A percentile compares a stretch with the other conserved stretches of the same genome.
Evolutionary conservation across 2,113 vertebrate species (phyloP).

Genomic region (Eulemur macaco): DNA sequence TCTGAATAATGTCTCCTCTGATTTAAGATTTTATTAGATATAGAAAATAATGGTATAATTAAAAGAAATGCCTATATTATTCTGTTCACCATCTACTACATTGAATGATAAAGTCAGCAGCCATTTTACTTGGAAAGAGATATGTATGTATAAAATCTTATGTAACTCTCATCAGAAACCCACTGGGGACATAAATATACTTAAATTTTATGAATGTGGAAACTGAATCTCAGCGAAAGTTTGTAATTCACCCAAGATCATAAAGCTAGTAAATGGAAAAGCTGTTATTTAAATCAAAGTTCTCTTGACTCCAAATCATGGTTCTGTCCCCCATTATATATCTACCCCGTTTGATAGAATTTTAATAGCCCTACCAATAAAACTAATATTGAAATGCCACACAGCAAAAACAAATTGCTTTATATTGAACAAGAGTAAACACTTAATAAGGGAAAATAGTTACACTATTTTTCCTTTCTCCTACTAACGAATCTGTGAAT

Average conservation of each 20-base stretch:
- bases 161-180: neutral
- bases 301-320: neutral
- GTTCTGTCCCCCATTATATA: neutral
- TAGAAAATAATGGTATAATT: neutral
- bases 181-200: neutral
- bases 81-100: neutral
- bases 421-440: neutral
- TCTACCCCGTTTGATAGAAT: neutral
- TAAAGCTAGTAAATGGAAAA: neutral
- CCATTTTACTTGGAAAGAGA: neutral
- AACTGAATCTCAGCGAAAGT: neutral
- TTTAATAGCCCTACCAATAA: neutral
- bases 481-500: neutral
- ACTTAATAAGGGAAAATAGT: neutral
- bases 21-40: neutral
- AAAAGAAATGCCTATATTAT: neutral
- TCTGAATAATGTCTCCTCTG: neutral
- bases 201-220: constrained; percentile 1
- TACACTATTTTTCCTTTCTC: neutral
- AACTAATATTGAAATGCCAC: neutral
- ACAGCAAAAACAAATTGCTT: neutral
- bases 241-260: neutral
- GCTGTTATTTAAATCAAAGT: neutral
- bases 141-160: neutral
- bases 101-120: neutral